phyloP scores from a whole-genome alignment of 2,797 vertebrate species.

The Psittacula derbiana region DNA sequence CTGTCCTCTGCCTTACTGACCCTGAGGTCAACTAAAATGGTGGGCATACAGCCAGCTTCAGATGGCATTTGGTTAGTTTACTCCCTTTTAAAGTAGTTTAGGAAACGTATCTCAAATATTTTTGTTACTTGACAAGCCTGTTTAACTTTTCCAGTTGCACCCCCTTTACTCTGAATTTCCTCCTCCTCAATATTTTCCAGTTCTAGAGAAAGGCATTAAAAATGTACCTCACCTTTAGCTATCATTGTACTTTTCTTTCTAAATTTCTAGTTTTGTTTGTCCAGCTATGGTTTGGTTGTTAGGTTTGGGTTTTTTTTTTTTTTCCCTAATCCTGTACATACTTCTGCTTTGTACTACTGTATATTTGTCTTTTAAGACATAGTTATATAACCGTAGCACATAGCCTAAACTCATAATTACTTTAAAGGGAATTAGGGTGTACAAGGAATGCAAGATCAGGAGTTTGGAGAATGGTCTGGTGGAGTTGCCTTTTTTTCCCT shows the following conservation, averaged over 20 bases:
- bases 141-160: constrained; percentile 56
- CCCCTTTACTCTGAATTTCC: constrained; percentile 57
- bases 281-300: not conserved
- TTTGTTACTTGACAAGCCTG: constrained; percentile 38
- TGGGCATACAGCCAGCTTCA: constrained; percentile 33
- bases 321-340: not conserved
- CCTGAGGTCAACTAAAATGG: constrained; percentile 29
- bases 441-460: not conserved
- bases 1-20: constrained; percentile 18
- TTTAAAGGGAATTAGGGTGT: not conserved
- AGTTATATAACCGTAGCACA: not conserved
- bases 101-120: constrained; percentile 67
- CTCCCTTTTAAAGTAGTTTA: constrained; percentile 59
- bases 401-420: not conserved
- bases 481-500: not conserved
- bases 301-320: not conserved
- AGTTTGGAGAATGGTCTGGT: not conserved
- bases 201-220: constrained; percentile 44
- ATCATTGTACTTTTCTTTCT: not conserved
- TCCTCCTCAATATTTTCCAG: constrained; percentile 41
- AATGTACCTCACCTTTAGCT: constrained; percentile 5
- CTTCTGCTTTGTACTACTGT: not conserved
- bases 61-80: constrained; percentile 61
- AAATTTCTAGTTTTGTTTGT: not conserved
- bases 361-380: not conserved